Base-by-base conservation (phyloP, 2,113 vertebrate genomes). In the Tragelaphus strepsiceros region DNA sequence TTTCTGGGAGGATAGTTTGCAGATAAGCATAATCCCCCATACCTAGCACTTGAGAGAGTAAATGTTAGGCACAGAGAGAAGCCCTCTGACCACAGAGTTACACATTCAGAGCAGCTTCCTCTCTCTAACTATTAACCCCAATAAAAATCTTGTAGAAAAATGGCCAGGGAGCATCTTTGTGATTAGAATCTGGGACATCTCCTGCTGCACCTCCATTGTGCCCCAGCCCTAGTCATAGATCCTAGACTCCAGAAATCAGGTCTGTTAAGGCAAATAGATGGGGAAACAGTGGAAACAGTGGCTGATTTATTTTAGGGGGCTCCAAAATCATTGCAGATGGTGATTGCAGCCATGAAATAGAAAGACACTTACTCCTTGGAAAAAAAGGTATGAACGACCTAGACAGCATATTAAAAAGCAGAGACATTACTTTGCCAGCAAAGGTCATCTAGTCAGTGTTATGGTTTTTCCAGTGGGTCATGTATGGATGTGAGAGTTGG, bases 131-230 rank as follows among this genome's bases (percentile, higher is more conserved):
- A 17, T 59, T 84, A 92, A 92, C 16, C 12, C 19, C 26, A 32
- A 28, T 58, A 82, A 93, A 95, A 80, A n/a, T 51, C 15, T 19
- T 51, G 30, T 67, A 77, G n/a, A 81, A 77, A 96, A 95, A 46
- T 92, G 17, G 39, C 30, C 49, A 32, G 6, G 19, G 4, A 86
- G 21, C 15, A 90, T 51, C 13, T 32, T 90, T 91, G 14, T 81
- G n/a, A 82, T 39, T 62, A 83, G 56, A 87, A 88, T 56, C 46
- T 88, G 32, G 17, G 30, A 74, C 30, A 24, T 6, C 8, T 81
- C 22, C 15, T 93, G 28, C 15, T 96, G 5, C 12, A 24, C 2
- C 14, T 16, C 13, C 71, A 10, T 49, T 91, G 10, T 51, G 12
- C 8, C n/a, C 19, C 5, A 53, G 2, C 21, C 10, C 30, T 28